phyloP scores from a whole-genome alignment of 2,113 vertebrate species.

The Turdus rufiventris region DNA sequence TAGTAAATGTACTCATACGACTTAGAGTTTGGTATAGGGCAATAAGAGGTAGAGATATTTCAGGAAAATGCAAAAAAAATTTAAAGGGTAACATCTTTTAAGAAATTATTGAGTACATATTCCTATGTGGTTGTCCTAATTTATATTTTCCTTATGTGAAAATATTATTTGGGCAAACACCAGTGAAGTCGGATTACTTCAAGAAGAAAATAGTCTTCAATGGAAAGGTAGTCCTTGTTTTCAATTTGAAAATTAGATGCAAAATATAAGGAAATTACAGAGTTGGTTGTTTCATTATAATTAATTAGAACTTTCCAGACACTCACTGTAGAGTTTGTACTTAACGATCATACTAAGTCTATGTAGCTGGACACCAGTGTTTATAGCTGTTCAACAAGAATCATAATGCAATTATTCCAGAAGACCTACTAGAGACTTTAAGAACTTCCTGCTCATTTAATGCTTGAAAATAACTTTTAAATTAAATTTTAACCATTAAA shows the following conservation, averaged over 20 bases:
- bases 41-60: not conserved
- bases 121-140: not conserved
- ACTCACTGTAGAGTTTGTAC: not conserved
- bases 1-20: not conserved
- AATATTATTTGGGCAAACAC: not conserved
- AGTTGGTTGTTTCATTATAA: not conserved
- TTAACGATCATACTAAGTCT: not conserved
- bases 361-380: not conserved
- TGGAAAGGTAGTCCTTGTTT: not conserved
- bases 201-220: not conserved
- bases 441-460: not conserved
- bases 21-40: not conserved
- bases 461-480: slow-evolving; percentile 23
- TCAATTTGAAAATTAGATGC: not conserved
- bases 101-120: not conserved
- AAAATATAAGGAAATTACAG: not conserved
- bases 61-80: not conserved
- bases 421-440: not conserved
- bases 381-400: not conserved
- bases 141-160: not conserved
- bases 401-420: not conserved
- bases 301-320: not conserved
- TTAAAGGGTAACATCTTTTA: not conserved
- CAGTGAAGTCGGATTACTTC: not conserved
- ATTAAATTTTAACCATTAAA: slow-evolving; percentile 44